A percentile compares a stretch with the other conserved stretches of the same genome.
Conservation (phyloP, 2,113 vertebrate species). For the Alces alces region DNA sequence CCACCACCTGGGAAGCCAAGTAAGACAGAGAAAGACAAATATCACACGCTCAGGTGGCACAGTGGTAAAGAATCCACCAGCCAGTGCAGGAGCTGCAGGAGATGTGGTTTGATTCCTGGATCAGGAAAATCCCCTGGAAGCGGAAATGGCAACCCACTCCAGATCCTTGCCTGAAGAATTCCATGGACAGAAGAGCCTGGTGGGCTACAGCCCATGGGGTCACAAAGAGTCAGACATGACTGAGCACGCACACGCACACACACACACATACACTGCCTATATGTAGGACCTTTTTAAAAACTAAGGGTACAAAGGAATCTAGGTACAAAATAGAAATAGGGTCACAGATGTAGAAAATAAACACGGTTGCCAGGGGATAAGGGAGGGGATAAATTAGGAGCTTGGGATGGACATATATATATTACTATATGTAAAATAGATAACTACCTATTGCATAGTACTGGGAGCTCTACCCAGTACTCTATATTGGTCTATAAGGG, state of each 20-base stretch:
- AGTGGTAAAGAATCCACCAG: background rate
- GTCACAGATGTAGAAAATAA: background rate
- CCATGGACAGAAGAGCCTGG: background rate
- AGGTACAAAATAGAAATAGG: background rate
- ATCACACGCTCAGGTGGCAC: background rate
- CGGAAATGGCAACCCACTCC: background rate
- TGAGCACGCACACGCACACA: rapidly evolving
- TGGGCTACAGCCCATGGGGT: background rate
- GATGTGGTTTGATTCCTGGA: background rate
- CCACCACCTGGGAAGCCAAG: background rate
- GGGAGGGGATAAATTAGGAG: background rate
- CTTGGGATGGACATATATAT: background rate
- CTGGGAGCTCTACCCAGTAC: background rate
- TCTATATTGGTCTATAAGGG: background rate
- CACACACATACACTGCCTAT: background rate
- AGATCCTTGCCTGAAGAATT: background rate
- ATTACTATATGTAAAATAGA: background rate
- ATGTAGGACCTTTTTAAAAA: background rate
- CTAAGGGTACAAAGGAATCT: background rate
- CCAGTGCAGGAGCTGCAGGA: background rate
- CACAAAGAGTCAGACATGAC: background rate
- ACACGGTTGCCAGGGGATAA: background rate
- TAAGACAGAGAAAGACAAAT: background rate
- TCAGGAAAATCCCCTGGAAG: background rate
- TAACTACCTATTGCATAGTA: background rate